phyloP scores from a whole-genome alignment of 2,113 vertebrate species.

The Hemibagrus wyckioides region DNA sequence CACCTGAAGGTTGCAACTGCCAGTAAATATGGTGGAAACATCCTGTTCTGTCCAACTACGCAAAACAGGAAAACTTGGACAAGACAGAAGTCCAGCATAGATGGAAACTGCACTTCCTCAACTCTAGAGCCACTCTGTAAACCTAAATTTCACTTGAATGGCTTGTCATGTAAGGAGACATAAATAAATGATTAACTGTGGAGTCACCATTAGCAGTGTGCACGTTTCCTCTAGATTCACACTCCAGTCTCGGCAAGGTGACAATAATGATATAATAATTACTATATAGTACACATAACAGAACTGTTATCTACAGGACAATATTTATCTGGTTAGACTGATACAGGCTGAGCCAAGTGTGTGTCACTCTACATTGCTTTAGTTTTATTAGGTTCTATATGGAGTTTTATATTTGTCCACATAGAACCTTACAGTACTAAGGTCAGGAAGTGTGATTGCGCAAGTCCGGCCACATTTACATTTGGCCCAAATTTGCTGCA shows the following conservation, averaged over 20 bases:
- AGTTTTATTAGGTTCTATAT: not conserved
- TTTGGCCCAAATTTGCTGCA: not conserved
- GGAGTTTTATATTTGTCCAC: not conserved
- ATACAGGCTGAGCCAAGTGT: not conserved
- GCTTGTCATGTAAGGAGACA: not conserved
- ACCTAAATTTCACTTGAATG: conserved; percentile 1
- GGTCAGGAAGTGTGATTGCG: too few species aligned
- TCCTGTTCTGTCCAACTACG: conserved; percentile 35
- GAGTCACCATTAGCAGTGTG: not conserved
- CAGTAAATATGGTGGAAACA: conserved; percentile 14
- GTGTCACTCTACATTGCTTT: not conserved
- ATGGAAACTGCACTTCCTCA: conserved; percentile 47
- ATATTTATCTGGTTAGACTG: not conserved
- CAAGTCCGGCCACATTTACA: not conserved
- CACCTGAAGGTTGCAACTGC: not conserved
- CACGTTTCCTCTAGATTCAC: not conserved
- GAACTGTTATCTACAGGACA: not conserved
- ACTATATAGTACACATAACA: not conserved
- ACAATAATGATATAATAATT: not conserved
- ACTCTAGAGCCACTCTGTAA: not conserved
- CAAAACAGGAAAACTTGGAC: conserved; percentile 28
- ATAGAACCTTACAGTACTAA: not conserved
- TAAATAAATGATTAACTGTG: not conserved
- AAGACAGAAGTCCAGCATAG: not conserved
- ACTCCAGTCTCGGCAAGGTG: not conserved